These are phyloP conservation scores for Loripinus fragilis DNA, from an alignment of 2,888 invertebrate genomes.

Conservation along the genomic window DNA sequence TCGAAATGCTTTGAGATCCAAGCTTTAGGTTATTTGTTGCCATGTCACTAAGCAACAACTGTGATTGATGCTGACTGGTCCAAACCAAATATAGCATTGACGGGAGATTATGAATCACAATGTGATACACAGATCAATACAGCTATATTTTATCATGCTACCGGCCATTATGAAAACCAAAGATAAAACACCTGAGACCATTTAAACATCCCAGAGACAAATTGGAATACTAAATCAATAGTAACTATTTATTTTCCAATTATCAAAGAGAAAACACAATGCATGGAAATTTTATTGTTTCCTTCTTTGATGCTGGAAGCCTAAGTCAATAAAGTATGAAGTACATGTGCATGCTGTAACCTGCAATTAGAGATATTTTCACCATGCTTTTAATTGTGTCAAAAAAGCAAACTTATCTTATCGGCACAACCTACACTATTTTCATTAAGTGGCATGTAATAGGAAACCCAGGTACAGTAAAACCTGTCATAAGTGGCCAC, in stretches of 20 bases:
- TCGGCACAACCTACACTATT: too few species aligned
- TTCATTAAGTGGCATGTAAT: too few species aligned
- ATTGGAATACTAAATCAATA: constrained; percentile 12
- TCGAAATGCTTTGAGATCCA: too few species aligned
- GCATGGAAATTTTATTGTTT: not conserved
- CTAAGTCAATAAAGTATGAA: too few species aligned
- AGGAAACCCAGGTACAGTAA: too few species aligned
- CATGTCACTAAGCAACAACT: too few species aligned
- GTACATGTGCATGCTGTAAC: too few species aligned
- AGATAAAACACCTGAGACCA: constrained; percentile 8
- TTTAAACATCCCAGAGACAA: not conserved
- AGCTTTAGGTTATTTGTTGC: too few species aligned
- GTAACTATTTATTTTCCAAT: not conserved
- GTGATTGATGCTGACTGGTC: not conserved
- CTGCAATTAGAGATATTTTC: too few species aligned
- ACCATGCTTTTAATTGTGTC: too few species aligned
- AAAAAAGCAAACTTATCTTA: too few species aligned
- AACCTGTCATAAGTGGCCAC: too few species aligned
- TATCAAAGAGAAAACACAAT: not conserved
- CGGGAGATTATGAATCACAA: constrained; percentile 6
- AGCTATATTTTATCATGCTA: not conserved
- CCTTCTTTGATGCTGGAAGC: not conserved
- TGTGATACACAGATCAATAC: not conserved
- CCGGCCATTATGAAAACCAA: not conserved
- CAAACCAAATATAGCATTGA: constrained; percentile 12